phyloP scores from a whole-genome alignment of 2,797 vertebrate species.

The Knipowitschia caucasica region DNA sequence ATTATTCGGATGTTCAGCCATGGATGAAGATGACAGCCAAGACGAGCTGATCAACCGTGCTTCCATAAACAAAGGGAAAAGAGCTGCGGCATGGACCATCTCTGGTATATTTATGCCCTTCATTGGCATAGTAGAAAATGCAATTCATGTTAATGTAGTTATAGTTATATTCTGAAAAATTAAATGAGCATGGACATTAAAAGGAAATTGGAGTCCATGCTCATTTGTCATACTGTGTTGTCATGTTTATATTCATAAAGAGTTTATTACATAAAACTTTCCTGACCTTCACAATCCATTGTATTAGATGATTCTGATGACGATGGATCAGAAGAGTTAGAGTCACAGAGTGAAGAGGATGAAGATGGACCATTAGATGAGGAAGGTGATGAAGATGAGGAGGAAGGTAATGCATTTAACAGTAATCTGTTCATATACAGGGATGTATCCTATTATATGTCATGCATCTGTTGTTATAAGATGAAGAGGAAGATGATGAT shows the following conservation, averaged over 20 bases:
- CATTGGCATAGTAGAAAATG: no score
- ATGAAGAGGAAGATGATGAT: constrained; percentile 67
- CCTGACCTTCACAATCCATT: background rate
- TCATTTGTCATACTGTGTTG: no score
- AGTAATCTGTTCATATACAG: background rate
- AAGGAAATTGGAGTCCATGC: no score
- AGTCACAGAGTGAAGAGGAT: constrained; percentile 71
- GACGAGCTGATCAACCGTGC: constrained; percentile 85
- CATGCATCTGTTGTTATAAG: constrained; percentile 26
- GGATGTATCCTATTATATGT: background rate
- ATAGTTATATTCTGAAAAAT: no score
- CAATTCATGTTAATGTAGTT: no score
- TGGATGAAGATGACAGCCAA: constrained; percentile 93
- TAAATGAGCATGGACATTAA: no score
- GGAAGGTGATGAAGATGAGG: constrained; percentile 74
- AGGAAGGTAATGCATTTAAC: constrained; percentile 56
- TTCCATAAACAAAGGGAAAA: constrained; percentile 73
- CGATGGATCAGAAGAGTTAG: constrained; percentile 69
- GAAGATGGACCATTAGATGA: constrained; percentile 62
- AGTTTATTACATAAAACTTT: no score
- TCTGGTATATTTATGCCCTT: constrained; percentile 37
- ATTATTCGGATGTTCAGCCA: constrained; percentile 78
- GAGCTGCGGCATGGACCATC: constrained; percentile 55
- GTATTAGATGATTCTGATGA: constrained; percentile 77
- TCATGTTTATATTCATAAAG: no score